Base-by-base conservation (phyloP, 2,113 vertebrate genomes). In the Sorex araneus region DNA sequence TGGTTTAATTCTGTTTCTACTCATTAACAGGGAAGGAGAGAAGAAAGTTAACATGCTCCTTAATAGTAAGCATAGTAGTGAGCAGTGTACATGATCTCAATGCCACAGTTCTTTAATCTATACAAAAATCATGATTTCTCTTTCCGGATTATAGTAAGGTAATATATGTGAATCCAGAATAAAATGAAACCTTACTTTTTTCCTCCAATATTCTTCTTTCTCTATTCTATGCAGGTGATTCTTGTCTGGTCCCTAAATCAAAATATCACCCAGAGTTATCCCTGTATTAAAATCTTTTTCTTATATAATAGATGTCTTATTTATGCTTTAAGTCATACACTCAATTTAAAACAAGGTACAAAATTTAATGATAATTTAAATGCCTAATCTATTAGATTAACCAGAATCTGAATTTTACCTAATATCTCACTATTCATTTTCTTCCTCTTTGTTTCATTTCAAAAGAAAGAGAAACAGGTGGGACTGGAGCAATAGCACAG, bases 281-380 rank as follows among this genome's bases (percentile, higher is more conserved):
- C 13, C 47, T 50, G 13, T 50, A 70, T 74, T 47, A 21, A 73
- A 15, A 47, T 15, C 40, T 77, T 67, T 70, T 18, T 47, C 15
- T 75, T 34, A 63, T 21, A 43, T 47, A n/a, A 70, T 54, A 80
- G 43, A 74, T 67, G 13, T 27, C 45, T 28, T 84, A 30, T 19
- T 8, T 57, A 54, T 28, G 47, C 23, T 69, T 78, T 82, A 89
- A 43, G 30, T 70, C 50, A 84, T 1, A 64, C 88, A 80, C 34
- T 92, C 57, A 80, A 19, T 13, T 86, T 80, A 81, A 90, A 47
- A 8, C 9, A 84, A 40, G 76, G 67, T 21, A 45, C 34, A 80
- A 94, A 74, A 57, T 54, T 77, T 63, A 69, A 54, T 75, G 18
- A 50, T 83, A 1, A 64, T 47, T 77, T 67, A 40, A 64, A 47